Conservation (phyloP, 2,888 invertebrate species). For the Hypena proboscidalis region DNA sequence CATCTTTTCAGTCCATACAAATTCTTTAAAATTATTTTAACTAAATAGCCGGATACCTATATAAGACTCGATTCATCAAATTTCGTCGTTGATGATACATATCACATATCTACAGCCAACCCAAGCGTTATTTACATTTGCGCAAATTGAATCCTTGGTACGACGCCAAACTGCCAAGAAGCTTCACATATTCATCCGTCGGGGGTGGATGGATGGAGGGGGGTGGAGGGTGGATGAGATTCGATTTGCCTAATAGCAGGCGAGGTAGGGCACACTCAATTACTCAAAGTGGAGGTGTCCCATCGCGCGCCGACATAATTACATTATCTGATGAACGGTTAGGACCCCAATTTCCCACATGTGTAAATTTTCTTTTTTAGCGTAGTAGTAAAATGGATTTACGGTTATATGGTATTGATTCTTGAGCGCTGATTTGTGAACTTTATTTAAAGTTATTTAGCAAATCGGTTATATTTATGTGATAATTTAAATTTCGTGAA, state of each 20-base stretch:
- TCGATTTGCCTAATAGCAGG: slow-evolving; percentile 85
- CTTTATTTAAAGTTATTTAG: no score
- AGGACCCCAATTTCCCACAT: slow-evolving; percentile 48
- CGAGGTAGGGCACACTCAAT: slow-evolving; percentile 76
- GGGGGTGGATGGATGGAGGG: slow-evolving; percentile 32
- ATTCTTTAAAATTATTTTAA: no score
- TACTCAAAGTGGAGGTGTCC: slow-evolving; percentile 82
- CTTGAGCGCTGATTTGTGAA: slow-evolving; percentile 29
- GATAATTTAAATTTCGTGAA: no score
- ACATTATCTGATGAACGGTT: slow-evolving; percentile 82
- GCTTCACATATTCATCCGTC: slow-evolving; percentile 64
- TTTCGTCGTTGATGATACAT: no score
- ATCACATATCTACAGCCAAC: slow-evolving; percentile 40
- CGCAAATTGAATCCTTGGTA: slow-evolving; percentile 82
- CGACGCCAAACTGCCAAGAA: slow-evolving; percentile 72
- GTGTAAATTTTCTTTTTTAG: slow-evolving; percentile 52
- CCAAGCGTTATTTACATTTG: slow-evolving; percentile 81
- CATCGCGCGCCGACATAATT: slow-evolving; percentile 77
- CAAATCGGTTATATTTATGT: no score
- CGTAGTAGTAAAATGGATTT: slow-evolving; percentile 38
- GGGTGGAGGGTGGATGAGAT: slow-evolving; percentile 63
- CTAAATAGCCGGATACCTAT: no score
- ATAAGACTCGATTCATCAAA: no score
- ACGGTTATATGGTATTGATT: slow-evolving; percentile 33
- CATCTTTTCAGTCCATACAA: no score